A percentile compares a stretch with the other conserved stretches of the same genome.
These are phyloP conservation scores for Hirundichthys speculiger DNA, from an alignment of 2,113 vertebrate species.

Conservation along the genomic window DNA sequence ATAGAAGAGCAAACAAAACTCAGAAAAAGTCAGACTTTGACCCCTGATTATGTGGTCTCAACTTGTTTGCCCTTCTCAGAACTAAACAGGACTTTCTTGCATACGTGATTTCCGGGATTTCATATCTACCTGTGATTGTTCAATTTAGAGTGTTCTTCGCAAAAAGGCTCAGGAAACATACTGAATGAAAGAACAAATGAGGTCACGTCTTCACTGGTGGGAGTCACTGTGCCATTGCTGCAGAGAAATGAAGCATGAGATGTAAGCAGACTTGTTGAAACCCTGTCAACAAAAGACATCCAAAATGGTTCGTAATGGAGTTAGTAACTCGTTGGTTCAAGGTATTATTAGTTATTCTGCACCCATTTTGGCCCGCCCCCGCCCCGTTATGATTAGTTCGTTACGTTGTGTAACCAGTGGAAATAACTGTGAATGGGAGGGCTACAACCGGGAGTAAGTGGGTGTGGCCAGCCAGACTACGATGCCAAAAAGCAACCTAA, in stretches of 20 bases:
- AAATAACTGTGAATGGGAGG: no score
- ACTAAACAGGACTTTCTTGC: not conserved
- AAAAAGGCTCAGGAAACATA: not conserved
- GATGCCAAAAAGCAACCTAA: no score
- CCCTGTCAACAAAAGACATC: no score
- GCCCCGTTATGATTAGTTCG: no score
- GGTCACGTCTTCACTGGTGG: constrained; percentile 6
- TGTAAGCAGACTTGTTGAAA: no score
- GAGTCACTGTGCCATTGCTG: constrained; percentile 18
- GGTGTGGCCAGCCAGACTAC: no score
- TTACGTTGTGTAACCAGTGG: no score
- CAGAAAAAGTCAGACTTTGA: constrained; percentile 42
- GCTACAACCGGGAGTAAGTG: no score
- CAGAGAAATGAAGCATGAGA: not conserved
- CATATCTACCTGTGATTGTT: constrained; percentile 6
- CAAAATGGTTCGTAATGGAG: no score
- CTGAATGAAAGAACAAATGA: not conserved
- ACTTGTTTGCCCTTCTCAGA: constrained; percentile 46
- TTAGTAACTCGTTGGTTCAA: no score
- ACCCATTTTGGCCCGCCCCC: no score
- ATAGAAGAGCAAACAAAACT: constrained; percentile 38
- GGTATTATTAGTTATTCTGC: no score
- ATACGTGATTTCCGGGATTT: not conserved
- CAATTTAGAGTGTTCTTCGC: not conserved
- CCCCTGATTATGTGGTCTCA: constrained; percentile 29